phyloP scores from a whole-genome alignment of 2,888 invertebrate genomes.

The Athetis lepigone region DNA sequence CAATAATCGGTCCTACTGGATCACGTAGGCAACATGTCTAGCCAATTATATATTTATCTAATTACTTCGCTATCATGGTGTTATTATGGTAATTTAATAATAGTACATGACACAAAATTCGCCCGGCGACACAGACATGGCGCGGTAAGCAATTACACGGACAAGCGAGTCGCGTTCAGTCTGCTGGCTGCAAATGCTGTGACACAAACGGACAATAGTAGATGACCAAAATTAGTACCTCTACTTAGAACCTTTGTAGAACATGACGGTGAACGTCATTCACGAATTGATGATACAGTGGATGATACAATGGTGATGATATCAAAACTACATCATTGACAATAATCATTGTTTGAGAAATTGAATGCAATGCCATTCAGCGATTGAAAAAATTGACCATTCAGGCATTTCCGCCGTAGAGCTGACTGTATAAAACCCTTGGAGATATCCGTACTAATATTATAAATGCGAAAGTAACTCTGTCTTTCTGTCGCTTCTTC shows the following conservation, averaged over 20 bases:
- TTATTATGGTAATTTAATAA: slow-evolving; percentile 54
- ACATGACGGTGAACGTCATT: neutral
- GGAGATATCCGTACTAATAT: no score
- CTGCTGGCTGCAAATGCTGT: slow-evolving; percentile 31
- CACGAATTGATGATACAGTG: neutral
- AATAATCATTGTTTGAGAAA: no score
- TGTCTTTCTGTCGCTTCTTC: no score
- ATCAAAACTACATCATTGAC: no score
- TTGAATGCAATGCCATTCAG: neutral
- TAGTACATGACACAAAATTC: slow-evolving; percentile 50
- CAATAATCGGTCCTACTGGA: slow-evolving; percentile 16
- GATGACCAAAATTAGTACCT: slow-evolving; percentile 13
- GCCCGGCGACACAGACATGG: slow-evolving; percentile 36
- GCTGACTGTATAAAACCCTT: no score
- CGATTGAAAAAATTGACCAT: neutral
- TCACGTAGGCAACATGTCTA: slow-evolving; percentile 27
- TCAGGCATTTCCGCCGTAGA: no score
- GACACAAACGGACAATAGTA: slow-evolving; percentile 31
- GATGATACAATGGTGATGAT: neutral
- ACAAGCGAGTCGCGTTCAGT: slow-evolving; percentile 38
- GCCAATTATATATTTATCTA: slow-evolving; percentile 51
- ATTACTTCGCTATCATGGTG: slow-evolving; percentile 42
- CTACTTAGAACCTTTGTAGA: neutral
- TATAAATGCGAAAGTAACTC: no score
- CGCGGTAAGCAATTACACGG: slow-evolving; percentile 54